A percentile compares a stretch with the other conserved stretches of the same genome.
phyloP scores from a whole-genome alignment of 2,888 invertebrate genomes.

The Neoaliturus tenellus region DNA sequence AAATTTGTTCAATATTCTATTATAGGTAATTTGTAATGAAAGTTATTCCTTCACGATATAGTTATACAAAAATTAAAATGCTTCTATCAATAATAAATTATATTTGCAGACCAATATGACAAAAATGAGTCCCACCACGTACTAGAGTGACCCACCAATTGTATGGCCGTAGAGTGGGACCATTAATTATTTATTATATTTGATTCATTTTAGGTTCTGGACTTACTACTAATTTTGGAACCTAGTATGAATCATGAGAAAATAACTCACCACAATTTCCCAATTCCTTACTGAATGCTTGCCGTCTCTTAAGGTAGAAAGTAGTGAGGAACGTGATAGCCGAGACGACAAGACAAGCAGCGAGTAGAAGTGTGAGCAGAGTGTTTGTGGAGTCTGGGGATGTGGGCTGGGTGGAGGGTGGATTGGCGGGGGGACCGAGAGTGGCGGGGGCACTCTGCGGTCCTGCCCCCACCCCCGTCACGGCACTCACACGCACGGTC shows the following conservation, averaged over 20 bases:
- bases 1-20: too few species aligned
- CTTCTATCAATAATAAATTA: too few species aligned
- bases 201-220: too few species aligned
- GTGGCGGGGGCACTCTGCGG: slow-evolving; percentile 87
- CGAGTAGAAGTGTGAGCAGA: slow-evolving; percentile 83
- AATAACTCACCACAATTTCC: slow-evolving; percentile 77
- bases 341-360: slow-evolving; percentile 77
- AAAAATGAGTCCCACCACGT: too few species aligned
- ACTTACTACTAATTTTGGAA: too few species aligned
- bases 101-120: too few species aligned
- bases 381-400: slow-evolving; percentile 73
- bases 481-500: slow-evolving; percentile 90
- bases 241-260: slow-evolving; percentile 51
- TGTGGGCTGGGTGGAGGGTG: slow-evolving; percentile 61
- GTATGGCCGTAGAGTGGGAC: too few species aligned
- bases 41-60: too few species aligned
- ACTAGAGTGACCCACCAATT: too few species aligned
- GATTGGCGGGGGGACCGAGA: slow-evolving; percentile 72
- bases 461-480: slow-evolving; percentile 91
- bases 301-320: slow-evolving; percentile 76
- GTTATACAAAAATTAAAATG: too few species aligned
- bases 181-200: too few species aligned
- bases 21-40: too few species aligned
- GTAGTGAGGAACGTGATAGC: slow-evolving; percentile 71
- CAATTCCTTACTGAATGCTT: slow-evolving; percentile 77